These are phyloP conservation scores for Trichogramma evanescens DNA, from an alignment of 2,888 invertebrate genomes.

Conservation along the genomic window DNA sequence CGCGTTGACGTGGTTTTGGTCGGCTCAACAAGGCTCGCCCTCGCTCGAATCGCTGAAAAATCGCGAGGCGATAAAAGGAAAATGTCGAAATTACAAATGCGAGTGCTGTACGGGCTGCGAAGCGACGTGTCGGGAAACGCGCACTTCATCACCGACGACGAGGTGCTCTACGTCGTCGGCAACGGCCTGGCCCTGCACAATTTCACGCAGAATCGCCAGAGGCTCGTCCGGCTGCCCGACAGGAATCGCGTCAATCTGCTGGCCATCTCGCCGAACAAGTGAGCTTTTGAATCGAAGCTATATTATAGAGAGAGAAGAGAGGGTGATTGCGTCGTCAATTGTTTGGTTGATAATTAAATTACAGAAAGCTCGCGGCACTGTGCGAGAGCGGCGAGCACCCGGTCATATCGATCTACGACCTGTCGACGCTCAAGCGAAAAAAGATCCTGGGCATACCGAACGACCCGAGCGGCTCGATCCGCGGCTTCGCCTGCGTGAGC, in stretches of 20 bases:
- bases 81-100: slow-evolving; percentile 51
- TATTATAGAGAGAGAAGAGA: background rate
- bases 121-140: slow-evolving; percentile 64
- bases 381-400: slow-evolving; percentile 61
- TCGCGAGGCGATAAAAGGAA: background rate
- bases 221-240: slow-evolving; percentile 63
- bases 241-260: slow-evolving; percentile 61
- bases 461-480: slow-evolving; percentile 50
- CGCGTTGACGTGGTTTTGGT: background rate
- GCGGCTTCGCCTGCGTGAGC: slow-evolving; percentile 63
- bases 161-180: slow-evolving; percentile 74
- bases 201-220: slow-evolving; percentile 64
- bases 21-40: background rate
- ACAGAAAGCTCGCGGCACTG: slow-evolving; percentile 57
- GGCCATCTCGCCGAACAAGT: slow-evolving; percentile 63
- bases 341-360: slow-evolving; percentile 5
- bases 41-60: slow-evolving; percentile 11
- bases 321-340: no score
- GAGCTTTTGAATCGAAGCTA: slow-evolving; percentile 31
- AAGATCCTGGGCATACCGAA: slow-evolving; percentile 61
- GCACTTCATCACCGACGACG: slow-evolving; percentile 65
- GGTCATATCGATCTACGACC: slow-evolving; percentile 64
- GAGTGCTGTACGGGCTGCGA: slow-evolving; percentile 59
- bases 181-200: slow-evolving; percentile 70
- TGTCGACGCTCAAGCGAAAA: slow-evolving; percentile 61